Evolutionary conservation across 1,140 invertebrate species (phyloP).

Genomic region (Diorhabda carinulata): DNA sequence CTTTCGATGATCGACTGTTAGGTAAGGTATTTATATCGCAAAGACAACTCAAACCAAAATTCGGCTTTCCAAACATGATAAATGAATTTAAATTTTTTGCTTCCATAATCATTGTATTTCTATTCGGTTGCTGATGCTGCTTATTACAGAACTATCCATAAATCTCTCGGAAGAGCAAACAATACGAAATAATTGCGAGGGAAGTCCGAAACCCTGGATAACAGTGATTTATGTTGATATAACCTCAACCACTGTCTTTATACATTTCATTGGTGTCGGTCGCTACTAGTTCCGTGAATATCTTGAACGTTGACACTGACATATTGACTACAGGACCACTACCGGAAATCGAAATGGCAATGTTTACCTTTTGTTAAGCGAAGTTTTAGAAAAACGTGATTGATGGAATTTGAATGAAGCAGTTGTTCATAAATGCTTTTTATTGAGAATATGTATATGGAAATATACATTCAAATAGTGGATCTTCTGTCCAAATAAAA

Average conservation of each 20-base stretch:
- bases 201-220: conserved; percentile 12
- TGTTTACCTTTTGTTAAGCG: conserved; percentile 11
- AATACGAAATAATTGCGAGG: conserved; percentile 20
- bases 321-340: conserved; percentile 11
- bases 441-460: neutral
- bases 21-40: too few species aligned
- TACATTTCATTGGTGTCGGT: conserved; percentile 19
- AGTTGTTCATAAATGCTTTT: neutral
- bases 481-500: too few species aligned
- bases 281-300: conserved; percentile 13
- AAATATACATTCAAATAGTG: too few species aligned
- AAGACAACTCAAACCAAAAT: too few species aligned
- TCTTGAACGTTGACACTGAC: conserved; percentile 19
- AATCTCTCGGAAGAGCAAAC: conserved; percentile 16
- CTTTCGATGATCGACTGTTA: too few species aligned
- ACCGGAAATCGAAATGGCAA: conserved; percentile 15
- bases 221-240: conserved; percentile 18
- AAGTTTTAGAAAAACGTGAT: conserved; percentile 1
- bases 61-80: neutral
- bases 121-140: conserved; percentile 10
- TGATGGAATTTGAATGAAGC: neutral
- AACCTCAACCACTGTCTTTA: conserved; percentile 21
- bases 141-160: conserved; percentile 14
- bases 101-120: neutral
- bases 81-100: neutral